phyloP scores from a whole-genome alignment of 2,113 vertebrate genomes.

The Notothenia rossii region DNA sequence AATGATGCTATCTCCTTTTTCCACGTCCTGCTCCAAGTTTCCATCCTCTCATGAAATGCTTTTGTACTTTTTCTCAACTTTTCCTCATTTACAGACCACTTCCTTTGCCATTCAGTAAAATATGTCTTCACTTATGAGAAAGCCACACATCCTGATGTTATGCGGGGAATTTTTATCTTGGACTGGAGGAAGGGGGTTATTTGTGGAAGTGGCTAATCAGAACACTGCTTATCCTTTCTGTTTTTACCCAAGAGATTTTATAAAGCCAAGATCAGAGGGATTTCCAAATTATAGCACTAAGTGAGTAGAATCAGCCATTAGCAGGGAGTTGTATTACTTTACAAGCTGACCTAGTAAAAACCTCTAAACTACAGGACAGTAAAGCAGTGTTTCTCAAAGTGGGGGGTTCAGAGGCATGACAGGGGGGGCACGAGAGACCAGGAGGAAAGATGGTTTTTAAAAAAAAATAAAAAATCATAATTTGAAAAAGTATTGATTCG shows the following conservation, averaged over 20 bases:
- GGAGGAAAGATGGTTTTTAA: too few relatives aligned
- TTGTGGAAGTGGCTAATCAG: slow-evolving; percentile 38
- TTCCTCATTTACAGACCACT: background rate
- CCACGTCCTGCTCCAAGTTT: slow-evolving; percentile 61
- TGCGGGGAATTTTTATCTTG: slow-evolving; percentile 14
- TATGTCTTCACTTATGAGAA: slow-evolving; percentile 1
- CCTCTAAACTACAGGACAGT: slow-evolving; percentile 2
- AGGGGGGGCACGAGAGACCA: too few relatives aligned
- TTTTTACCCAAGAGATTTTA: slow-evolving; percentile 9
- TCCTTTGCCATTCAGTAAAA: background rate
- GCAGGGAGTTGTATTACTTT: background rate
- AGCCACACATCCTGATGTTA: slow-evolving; percentile 20
- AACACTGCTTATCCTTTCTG: slow-evolving; percentile 6
- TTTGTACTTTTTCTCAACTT: background rate
- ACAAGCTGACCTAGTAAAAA: background rate
- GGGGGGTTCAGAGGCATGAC: too few relatives aligned
- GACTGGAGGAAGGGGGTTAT: slow-evolving; percentile 21
- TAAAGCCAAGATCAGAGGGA: slow-evolving; percentile 9
- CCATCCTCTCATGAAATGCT: slow-evolving; percentile 4
- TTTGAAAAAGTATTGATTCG: too few relatives aligned
- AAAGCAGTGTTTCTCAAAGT: too few relatives aligned
- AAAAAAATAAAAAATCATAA: too few relatives aligned
- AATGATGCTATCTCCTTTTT: slow-evolving; percentile 58
- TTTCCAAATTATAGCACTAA: background rate
- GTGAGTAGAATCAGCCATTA: background rate